These are phyloP conservation scores for Pyralis farinalis DNA, from an alignment of 2,888 invertebrate species.

Conservation along the genomic window DNA sequence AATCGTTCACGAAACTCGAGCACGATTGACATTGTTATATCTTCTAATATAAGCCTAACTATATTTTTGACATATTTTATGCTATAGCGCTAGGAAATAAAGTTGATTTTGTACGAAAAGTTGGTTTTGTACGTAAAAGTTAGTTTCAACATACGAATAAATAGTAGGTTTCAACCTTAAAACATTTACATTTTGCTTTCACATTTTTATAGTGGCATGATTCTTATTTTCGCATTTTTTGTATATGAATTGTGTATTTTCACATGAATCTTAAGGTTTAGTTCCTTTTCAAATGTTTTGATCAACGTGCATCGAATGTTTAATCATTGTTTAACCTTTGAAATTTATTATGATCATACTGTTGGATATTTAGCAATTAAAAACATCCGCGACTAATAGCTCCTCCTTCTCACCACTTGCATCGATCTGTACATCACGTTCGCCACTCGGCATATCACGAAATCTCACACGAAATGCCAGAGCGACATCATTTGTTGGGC, in stretches of 20 bases:
- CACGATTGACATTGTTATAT: conserved; percentile 18
- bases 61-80: conserved; percentile 7
- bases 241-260: too few species aligned
- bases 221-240: too few species aligned
- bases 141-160: too few species aligned
- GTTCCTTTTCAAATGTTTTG: too few species aligned
- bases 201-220: too few species aligned
- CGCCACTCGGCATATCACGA: conserved; percentile 56
- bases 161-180: too few species aligned
- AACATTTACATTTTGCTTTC: too few species aligned
- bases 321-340: neutral
- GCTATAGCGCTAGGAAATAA: neutral
- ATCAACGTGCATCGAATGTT: neutral
- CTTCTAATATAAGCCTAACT: conserved; percentile 2
- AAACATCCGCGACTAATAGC: neutral
- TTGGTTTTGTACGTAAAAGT: too few species aligned
- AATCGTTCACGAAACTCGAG: conserved; percentile 16
- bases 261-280: too few species aligned
- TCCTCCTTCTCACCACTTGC: neutral
- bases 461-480: conserved; percentile 39
- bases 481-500: conserved; percentile 33
- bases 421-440: conserved; percentile 23
- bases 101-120: neutral
- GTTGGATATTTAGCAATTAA: neutral
- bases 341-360: neutral